These are phyloP conservation scores for Amblyopsis rosae DNA, from an alignment of 2,113 vertebrate species.

Conservation along the genomic window DNA sequence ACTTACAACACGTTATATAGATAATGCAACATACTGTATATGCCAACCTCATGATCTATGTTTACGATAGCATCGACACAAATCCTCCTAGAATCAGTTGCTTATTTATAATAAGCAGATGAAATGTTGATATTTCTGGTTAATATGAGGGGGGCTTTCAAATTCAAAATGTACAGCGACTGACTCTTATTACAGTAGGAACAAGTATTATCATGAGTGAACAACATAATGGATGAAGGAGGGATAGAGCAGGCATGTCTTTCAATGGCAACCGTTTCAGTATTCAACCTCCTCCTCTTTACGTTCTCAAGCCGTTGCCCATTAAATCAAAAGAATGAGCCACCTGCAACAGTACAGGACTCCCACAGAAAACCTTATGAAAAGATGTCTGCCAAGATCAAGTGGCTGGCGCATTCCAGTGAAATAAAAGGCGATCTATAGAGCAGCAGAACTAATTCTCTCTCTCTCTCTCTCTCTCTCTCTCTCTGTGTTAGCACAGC, in stretches of 20 bases:
- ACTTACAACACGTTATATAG: no score
- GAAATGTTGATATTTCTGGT: no score
- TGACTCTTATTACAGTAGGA: no score
- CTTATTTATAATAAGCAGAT: no score
- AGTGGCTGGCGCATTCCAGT: conserved; percentile 45
- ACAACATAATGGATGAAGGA: neutral
- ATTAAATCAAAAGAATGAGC: conserved; percentile 8
- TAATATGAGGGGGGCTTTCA: no score
- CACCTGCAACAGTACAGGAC: conserved; percentile 29
- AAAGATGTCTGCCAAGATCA: conserved; percentile 38
- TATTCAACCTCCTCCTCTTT: neutral
- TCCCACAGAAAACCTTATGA: conserved; percentile 28
- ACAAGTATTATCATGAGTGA: no score
- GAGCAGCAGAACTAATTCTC: conserved; percentile 52
- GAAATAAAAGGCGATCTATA: conserved; percentile 48
- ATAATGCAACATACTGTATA: no score
- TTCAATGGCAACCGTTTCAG: neutral
- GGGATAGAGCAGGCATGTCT: neutral
- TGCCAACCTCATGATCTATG: no score
- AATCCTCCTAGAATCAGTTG: no score
- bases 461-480: conserved; percentile 42
- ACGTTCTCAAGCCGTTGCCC: neutral
- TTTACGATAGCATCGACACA: no score
- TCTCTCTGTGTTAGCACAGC: conserved; percentile 40
- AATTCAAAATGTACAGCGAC: no score